These are phyloP conservation scores for Lepisosteus oculatus DNA, from an alignment of 2,113 vertebrate genomes.

Conservation along the genomic window DNA sequence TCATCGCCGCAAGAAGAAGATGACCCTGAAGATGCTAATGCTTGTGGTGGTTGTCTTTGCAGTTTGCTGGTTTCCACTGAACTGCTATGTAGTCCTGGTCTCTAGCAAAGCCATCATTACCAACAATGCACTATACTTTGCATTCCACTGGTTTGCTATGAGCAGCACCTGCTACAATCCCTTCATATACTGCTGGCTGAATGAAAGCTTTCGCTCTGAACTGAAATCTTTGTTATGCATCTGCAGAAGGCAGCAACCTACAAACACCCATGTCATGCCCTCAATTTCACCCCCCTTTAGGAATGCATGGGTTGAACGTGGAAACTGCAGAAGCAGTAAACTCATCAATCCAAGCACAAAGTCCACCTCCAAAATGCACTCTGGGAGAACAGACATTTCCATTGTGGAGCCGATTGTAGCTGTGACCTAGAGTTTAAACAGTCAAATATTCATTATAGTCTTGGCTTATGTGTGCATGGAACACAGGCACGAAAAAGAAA, in stretches of 20 bases:
- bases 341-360: conserved; percentile 21
- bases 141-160: conserved; percentile 74
- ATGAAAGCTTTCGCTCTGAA: conserved; percentile 62
- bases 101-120: conserved; percentile 67
- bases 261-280: conserved; percentile 35
- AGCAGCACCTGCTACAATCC: conserved; percentile 77
- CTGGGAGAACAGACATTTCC: conserved; percentile 42
- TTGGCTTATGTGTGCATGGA: too few species aligned
- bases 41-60: conserved; percentile 68
- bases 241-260: conserved; percentile 19
- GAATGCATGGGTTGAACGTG: conserved; percentile 29
- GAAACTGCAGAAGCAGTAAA: conserved; percentile 13
- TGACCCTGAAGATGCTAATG: conserved; percentile 74
- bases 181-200: conserved; percentile 76
- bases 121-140: conserved; percentile 64
- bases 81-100: conserved; percentile 68
- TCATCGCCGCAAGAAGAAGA: conserved; percentile 66
- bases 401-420: conserved; percentile 40
- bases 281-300: conserved; percentile 25
- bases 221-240: conserved; percentile 51
- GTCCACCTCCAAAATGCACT: conserved; percentile 31
- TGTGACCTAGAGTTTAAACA: conserved; percentile 34
- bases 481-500: too few species aligned
- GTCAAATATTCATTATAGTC: too few species aligned
- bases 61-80: conserved; percentile 71